Conservation (phyloP, 2,797 vertebrate species). For the Anniella stebbinsi region DNA sequence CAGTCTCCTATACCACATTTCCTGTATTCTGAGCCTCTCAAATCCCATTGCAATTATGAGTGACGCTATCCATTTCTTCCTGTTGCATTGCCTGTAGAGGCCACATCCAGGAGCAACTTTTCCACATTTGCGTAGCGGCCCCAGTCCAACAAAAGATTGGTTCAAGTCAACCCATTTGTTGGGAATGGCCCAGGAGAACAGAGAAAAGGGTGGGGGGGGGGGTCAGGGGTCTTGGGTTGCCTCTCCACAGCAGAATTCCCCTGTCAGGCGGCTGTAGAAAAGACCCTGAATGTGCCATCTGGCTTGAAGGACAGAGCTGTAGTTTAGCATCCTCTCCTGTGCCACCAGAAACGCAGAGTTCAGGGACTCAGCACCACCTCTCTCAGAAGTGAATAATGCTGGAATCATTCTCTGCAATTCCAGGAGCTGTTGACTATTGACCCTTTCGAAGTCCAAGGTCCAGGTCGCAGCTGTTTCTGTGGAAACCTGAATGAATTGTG, state of each 20-base stretch:
- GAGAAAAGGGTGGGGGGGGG: too few species aligned
- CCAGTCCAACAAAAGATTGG: too few species aligned
- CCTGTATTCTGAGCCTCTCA: neutral
- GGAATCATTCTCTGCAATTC: neutral
- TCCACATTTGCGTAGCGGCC: neutral
- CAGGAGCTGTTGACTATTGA: accelerated
- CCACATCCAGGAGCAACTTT: neutral
- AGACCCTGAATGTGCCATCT: neutral
- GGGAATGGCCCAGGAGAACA: neutral
- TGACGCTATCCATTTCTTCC: too few species aligned
- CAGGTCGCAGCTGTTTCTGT: neutral
- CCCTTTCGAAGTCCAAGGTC: neutral
- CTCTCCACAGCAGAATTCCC: neutral
- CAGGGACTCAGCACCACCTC: neutral
- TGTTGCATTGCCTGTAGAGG: too few species aligned
- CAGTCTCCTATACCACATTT: too few species aligned
- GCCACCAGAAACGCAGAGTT: neutral
- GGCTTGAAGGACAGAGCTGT: neutral
- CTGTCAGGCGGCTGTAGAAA: neutral
- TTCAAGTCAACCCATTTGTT: neutral
- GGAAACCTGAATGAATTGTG: neutral
- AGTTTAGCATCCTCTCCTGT: too few species aligned
- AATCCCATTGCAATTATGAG: neutral
- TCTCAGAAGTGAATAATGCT: neutral
- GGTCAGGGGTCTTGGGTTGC: neutral